Percentiles rank a stretch among this genome's conserved stretches.
phyloP scores from a whole-genome alignment of 1,140 invertebrate species.

The Procambarus virginalis region DNA sequence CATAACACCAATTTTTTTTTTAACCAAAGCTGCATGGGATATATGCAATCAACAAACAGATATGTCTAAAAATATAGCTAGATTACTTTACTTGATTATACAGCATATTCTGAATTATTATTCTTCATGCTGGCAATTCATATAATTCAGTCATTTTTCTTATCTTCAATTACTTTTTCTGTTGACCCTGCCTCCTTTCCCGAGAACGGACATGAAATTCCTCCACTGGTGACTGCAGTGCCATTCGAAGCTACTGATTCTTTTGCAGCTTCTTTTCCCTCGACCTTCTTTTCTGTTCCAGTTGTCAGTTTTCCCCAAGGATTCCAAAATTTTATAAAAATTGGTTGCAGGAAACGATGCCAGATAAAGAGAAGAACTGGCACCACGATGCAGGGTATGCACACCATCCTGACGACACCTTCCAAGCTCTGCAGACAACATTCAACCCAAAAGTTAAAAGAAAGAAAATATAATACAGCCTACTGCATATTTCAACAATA shows the following conservation, averaged over 20 bases:
- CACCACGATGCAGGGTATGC: slow-evolving; percentile 85
- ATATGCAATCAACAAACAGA: no score
- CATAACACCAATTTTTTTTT: no score
- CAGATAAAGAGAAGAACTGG: slow-evolving; percentile 84
- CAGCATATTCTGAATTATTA: neutral
- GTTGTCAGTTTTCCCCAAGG: slow-evolving; percentile 79
- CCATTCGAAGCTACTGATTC: slow-evolving; percentile 45
- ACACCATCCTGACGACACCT: slow-evolving; percentile 79
- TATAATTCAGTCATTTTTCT: slow-evolving; percentile 36
- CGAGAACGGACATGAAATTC: slow-evolving; percentile 48
- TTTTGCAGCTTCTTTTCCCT: slow-evolving; percentile 33
- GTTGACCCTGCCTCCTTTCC: slow-evolving; percentile 7
- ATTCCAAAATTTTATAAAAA: slow-evolving; percentile 84
- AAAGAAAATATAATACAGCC: neutral
- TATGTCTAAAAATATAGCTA: no score
- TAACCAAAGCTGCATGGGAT: no score
- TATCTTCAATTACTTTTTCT: slow-evolving; percentile 9
- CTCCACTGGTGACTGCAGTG: slow-evolving; percentile 32
- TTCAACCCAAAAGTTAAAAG: neutral
- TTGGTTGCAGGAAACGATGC: slow-evolving; percentile 85
- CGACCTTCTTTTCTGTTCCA: slow-evolving; percentile 35
- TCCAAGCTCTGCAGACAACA: slow-evolving; percentile 14
- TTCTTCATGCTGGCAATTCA: neutral
- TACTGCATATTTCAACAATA: no score
- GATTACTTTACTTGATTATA: no score